Evolutionary conservation across 2,113 vertebrate genomes (phyloP), one percentile per base, ranked within the genome.

Genomic region (Sinocyclocheilus anshuiensis): DNA sequence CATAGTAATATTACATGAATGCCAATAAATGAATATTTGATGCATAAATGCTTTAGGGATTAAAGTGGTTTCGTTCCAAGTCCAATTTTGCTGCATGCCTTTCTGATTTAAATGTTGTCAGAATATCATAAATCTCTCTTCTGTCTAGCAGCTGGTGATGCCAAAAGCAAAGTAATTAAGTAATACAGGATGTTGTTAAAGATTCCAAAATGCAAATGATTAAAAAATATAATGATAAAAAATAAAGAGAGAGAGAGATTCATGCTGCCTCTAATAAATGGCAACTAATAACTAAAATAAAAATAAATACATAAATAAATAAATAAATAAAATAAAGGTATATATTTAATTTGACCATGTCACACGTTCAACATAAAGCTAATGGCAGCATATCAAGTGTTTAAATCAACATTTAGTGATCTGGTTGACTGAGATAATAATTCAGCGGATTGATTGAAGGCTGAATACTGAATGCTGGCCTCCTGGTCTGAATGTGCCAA

Each of bases 21-120:
- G 84, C 84, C 84, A 85, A 85, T 61, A 69, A 85, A 85, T 85
- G 22, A 65, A 65, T 81, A 81, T 81, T 81, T 65, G 42, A 81
- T 67, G 61, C n/a, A 48, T 48, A 29, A 81, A 50, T 81, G 36
- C 79, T 81, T 81, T 29, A 81, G 39, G 79, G 79, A 65, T 48
- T 24, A 81, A 65, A 67, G 61, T 48, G 24, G n/a, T 65, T 81
- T 29, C 16, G 13, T 81, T 81, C 61, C 61, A 67, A 67, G 61
- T 81, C 61, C 79, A 67, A 81, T 65, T 81, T 67, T 81, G 22
- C 36, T 16, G 79, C 61, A 67, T 48, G 61, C 59, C 61, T 45
- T 81, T 67, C 61, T 67, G 79, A 67, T 81, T 81, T 81, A 81
- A 81, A 65, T 29, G 39, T 67, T 81, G 79, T 81, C 79, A 50